Evolutionary conservation across 2,888 invertebrate species (phyloP).

Genomic region (Neria commutata): DNA sequence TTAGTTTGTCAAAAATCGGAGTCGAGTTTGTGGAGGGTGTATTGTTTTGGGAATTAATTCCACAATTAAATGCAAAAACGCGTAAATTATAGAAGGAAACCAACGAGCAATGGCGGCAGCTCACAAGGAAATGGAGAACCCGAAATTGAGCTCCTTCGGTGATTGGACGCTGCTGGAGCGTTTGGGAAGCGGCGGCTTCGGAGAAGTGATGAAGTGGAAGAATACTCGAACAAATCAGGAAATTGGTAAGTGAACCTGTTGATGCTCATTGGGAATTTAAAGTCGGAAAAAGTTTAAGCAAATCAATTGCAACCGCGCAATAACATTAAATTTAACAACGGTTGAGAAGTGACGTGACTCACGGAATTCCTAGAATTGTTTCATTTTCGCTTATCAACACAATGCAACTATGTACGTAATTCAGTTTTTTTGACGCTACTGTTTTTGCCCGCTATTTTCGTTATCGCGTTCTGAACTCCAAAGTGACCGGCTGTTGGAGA

Average conservation of each 20-base stretch:
- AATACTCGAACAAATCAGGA: conserved; percentile 67
- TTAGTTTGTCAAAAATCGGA: no score
- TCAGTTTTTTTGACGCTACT: conserved; percentile 10
- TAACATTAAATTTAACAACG: not conserved
- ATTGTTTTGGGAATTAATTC: no score
- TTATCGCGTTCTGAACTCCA: no score
- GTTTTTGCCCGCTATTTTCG: no score
- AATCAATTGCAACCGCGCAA: not conserved
- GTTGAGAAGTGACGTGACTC: not conserved
- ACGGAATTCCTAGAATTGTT: conserved; percentile 6
- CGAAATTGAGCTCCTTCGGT: conserved; percentile 23
- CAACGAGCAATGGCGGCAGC: no score
- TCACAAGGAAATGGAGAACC: no score
- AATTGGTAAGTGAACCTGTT: conserved; percentile 66
- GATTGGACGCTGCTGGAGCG: conserved; percentile 65
- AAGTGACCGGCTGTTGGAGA: no score
- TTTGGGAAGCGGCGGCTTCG: conserved; percentile 77
- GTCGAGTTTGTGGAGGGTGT: no score
- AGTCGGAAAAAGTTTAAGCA: not conserved
- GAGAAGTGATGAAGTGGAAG: conserved; percentile 74
- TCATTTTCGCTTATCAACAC: no score
- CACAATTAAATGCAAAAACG: no score
- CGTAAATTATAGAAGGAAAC: no score
- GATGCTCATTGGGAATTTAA: conserved; percentile 8
- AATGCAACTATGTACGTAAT: not conserved